Percentiles rank a stretch among this genome's conserved stretches.
These are phyloP conservation scores for Lindbergichthys nudifrons DNA, from an alignment of 2,797 vertebrate genomes.

Conservation along the genomic window DNA sequence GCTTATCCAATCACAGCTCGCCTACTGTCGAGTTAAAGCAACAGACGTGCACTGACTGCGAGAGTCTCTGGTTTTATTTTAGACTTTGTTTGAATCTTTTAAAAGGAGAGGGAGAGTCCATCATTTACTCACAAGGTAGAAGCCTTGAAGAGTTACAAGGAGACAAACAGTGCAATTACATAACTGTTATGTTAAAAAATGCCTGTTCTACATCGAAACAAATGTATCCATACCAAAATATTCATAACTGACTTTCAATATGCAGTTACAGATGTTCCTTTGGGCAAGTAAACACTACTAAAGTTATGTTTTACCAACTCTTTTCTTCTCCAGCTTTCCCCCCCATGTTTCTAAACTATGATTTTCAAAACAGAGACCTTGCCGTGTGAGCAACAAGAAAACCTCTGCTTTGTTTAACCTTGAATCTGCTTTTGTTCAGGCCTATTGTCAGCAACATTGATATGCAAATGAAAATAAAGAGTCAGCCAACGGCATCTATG, in stretches of 20 bases:
- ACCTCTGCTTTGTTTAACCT: conserved; percentile 53
- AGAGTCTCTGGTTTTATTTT: conserved; percentile 42
- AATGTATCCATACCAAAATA: not conserved
- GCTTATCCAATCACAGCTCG: conserved; percentile 39
- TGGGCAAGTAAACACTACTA: not conserved
- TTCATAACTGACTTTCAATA: not conserved
- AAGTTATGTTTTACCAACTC: not conserved
- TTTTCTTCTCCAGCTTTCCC: not conserved
- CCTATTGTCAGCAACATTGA: conserved; percentile 62
- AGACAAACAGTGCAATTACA: conserved; percentile 29
- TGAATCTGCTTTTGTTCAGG: conserved; percentile 52
- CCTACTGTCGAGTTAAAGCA: conserved; percentile 17
- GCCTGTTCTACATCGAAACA: not conserved
- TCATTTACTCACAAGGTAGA: conserved; percentile 62
- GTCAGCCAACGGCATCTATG: conserved; percentile 39
- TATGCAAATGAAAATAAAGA: conserved; percentile 64
- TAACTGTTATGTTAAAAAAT: conserved; percentile 4
- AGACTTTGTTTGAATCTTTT: conserved; percentile 41
- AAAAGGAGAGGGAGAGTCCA: conserved; percentile 24
- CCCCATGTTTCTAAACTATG: not conserved
- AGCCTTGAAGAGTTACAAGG: conserved; percentile 26
- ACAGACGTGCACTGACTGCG: not conserved
- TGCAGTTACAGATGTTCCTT: not conserved
- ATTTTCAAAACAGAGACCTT: not conserved
- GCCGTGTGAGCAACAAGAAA: conserved; percentile 19